Evolutionary conservation across 35 echinoderm and acorn worm genomes (phyloP).

Genomic region (Ophiothrix spiculata): DNA sequence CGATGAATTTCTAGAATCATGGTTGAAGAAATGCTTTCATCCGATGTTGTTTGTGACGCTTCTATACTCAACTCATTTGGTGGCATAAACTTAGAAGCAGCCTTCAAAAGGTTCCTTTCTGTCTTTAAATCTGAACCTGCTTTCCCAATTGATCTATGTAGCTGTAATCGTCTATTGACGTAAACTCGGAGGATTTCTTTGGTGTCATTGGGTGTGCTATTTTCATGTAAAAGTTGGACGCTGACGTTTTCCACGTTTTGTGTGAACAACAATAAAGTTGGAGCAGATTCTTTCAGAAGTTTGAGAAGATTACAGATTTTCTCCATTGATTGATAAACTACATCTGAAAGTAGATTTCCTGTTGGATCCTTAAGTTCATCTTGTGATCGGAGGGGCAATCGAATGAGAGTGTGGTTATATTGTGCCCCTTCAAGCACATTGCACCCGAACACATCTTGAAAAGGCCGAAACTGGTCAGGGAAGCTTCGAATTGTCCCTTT

Average conservation of each 20-base stretch:
- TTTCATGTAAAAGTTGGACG: conserved; percentile 30
- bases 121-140: not conserved
- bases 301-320: not conserved
- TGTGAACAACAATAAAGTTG: conserved; percentile 67
- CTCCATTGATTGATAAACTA: conserved; percentile 13
- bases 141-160: conserved; percentile 1
- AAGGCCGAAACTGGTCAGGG: conserved; percentile 34
- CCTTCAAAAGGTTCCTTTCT: not conserved
- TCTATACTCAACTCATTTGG: not conserved
- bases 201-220: not conserved
- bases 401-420: conserved; percentile 68
- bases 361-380: conserved; percentile 27
- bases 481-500: conserved; percentile 24
- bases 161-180: not conserved
- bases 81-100: not conserved
- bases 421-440: conserved; percentile 8
- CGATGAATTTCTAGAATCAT: not conserved
- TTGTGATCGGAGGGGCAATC: conserved; percentile 65
- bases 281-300: conserved; percentile 20
- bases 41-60: not conserved
- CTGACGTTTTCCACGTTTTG: conserved; percentile 60
- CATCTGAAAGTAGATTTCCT: conserved; percentile 14
- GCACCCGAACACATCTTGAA: conserved; percentile 75
- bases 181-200: not conserved
- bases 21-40: not conserved